A percentile compares a stretch with the other conserved stretches of the same genome.
Conservation (phyloP, 2,113 vertebrate genomes). For the Opisthocomus hoazin region DNA sequence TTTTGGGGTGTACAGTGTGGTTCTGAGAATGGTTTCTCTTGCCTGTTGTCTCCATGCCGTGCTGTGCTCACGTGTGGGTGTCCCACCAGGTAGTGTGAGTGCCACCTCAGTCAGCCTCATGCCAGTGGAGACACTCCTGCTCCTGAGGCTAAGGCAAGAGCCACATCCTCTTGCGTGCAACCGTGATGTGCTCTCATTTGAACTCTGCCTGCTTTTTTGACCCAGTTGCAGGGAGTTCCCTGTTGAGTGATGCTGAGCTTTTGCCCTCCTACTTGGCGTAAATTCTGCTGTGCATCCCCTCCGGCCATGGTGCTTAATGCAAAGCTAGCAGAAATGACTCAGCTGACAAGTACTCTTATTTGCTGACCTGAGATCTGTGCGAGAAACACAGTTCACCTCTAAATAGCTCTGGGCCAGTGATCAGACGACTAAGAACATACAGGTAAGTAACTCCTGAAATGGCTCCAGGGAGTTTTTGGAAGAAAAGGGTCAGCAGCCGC, state of each 20-base stretch:
- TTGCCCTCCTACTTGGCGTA: neutral
- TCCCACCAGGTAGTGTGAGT: neutral
- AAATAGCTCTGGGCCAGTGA: neutral
- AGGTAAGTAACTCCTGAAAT: constrained; percentile 10
- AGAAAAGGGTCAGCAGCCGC: neutral
- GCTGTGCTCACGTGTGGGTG: neutral
- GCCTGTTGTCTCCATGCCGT: neutral
- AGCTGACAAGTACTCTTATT: neutral
- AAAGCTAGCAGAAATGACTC: constrained; percentile 36
- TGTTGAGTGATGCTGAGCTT: neutral
- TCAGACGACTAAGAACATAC: neutral
- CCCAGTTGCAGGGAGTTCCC: neutral
- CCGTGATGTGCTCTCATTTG: neutral
- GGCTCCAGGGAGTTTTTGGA: neutral
- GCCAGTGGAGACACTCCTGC: neutral
- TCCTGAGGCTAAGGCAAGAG: neutral
- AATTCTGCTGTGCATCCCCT: neutral
- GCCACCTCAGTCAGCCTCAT: neutral
- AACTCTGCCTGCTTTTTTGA: neutral
- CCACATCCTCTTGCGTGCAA: neutral
- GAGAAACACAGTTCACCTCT: neutral
- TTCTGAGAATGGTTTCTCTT: neutral
- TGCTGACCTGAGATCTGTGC: constrained; percentile 2
- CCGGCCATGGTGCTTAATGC: neutral
- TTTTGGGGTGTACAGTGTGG: neutral